Conservation (phyloP, 1,140 invertebrate species). For the Ceratina japonica region DNA sequence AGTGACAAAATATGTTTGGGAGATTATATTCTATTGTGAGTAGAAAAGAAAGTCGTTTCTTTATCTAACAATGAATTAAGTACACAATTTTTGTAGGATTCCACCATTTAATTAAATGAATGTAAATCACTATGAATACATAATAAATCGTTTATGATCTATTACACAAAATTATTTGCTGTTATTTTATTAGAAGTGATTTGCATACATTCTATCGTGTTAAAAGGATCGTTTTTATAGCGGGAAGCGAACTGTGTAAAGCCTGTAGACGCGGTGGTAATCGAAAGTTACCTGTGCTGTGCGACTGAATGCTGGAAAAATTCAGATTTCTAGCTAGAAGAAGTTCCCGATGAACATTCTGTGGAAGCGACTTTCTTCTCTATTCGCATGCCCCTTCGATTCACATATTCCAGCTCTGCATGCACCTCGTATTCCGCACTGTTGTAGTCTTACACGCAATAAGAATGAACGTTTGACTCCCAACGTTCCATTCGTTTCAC, state of each 20-base stretch:
- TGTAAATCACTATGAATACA: too few species aligned
- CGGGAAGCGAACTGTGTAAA: neutral
- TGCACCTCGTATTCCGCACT: neutral
- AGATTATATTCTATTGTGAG: too few species aligned
- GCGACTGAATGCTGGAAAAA: slow-evolving; percentile 45
- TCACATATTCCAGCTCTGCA: slow-evolving; percentile 40
- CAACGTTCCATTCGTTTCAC: neutral
- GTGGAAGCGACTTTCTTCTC: slow-evolving; percentile 65
- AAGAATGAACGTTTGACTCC: neutral
- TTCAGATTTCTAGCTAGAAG: slow-evolving; percentile 56
- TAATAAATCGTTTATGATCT: too few species aligned
- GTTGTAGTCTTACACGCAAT: neutral
- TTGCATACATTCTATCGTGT: neutral
- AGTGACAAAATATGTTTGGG: too few species aligned
- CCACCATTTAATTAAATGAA: too few species aligned
- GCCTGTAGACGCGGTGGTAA: neutral
- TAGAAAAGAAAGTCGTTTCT: too few species aligned
- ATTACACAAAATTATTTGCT: neutral
- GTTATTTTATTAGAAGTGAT: neutral
- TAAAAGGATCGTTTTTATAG: neutral
- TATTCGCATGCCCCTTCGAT: slow-evolving; percentile 32
- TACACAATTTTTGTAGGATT: too few species aligned
- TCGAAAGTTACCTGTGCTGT: slow-evolving; percentile 41
- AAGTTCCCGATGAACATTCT: slow-evolving; percentile 56
- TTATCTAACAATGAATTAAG: too few species aligned